A percentile compares a stretch with the other conserved stretches of the same genome.
These are phyloP conservation scores for Antechinus flavipes DNA, from an alignment of 2,113 vertebrate genomes.

Conservation along the genomic window DNA sequence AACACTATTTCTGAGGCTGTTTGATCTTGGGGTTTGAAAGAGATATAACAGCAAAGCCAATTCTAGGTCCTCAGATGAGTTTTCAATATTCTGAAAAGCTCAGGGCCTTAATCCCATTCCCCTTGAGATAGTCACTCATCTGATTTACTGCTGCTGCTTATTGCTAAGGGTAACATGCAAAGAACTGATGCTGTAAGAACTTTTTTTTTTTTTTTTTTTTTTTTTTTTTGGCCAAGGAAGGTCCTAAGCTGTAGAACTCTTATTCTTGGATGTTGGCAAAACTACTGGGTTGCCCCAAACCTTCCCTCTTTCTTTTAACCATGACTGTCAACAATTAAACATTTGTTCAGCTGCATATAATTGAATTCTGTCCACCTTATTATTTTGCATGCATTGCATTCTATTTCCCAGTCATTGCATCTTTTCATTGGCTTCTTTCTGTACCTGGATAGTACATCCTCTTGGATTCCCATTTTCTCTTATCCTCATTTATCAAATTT, in stretches of 20 bases:
- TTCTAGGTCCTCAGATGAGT: constrained; percentile 24
- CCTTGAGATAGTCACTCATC: not conserved
- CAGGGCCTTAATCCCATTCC: constrained; percentile 17
- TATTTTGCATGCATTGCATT: not conserved
- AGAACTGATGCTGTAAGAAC: not conserved
- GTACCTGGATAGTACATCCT: not conserved
- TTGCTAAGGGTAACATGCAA: not conserved
- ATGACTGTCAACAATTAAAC: not conserved
- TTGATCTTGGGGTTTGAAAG: constrained; percentile 29
- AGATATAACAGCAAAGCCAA: constrained; percentile 45
- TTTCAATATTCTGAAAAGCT: constrained; percentile 8
- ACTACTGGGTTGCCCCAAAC: constrained; percentile 26
- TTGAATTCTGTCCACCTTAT: not conserved
- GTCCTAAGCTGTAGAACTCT: not conserved
- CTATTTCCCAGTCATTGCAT: not conserved
- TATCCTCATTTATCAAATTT: not conserved
- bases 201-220: not conserved
- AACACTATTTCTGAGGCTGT: constrained; percentile 42
- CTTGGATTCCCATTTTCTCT: not conserved
- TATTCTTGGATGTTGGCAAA: constrained; percentile 9
- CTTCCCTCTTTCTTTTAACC: not conserved
- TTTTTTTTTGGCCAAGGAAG: not conserved
- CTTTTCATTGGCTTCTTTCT: not conserved
- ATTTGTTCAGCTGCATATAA: not conserved
- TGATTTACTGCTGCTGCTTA: not conserved